Evolutionary conservation across 2,888 invertebrate genomes (phyloP), one percentile per base, ranked within the genome.

Genomic region (Temnothorax unifasciatus): DNA sequence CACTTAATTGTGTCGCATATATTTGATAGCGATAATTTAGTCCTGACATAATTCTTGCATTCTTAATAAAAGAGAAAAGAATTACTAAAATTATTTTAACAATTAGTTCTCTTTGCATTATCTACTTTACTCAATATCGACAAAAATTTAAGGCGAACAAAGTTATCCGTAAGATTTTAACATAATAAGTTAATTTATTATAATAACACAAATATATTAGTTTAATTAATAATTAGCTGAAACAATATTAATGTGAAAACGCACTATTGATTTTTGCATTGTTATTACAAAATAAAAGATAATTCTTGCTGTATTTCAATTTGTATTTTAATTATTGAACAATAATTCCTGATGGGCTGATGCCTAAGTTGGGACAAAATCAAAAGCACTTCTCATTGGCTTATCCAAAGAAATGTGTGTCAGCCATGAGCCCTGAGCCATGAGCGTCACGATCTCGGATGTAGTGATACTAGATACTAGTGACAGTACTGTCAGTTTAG

Each of bases 271-370:
- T 34, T 34, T 50, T 52, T 52, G 15, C 6, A n/a, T 9, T 71
- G n/a, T 71, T 52, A 50, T 68, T 69, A n/a, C 13, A 47, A 47
- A 47, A 29, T 29, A 47, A 44, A 11, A 29, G 18, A 61, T 61
- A 29, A 50, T 29, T 34, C 18, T 68, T 25, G 29, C 29, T 47
- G 3, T 50, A 69, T 29, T 52, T 69, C 5, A 57, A 15, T 29
- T 73, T 57, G 4, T 38, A 25, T 18, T 52, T 69, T 54, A 15
- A 71, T 8, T 71, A 71, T 8, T 71, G 54, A 11, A 21, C 5
- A 54, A 41, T 15, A 57, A 38, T 57, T 6, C 11, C 11, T 41
- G 2, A 73, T 73, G 21, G 9, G 18, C 2, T 3, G 13, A 41
- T 25, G 15, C n/a, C 2, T 41, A 41, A 41, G 6, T 18, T 25